Conservation (phyloP, 2,113 vertebrate species). For the Lota lota region DNA sequence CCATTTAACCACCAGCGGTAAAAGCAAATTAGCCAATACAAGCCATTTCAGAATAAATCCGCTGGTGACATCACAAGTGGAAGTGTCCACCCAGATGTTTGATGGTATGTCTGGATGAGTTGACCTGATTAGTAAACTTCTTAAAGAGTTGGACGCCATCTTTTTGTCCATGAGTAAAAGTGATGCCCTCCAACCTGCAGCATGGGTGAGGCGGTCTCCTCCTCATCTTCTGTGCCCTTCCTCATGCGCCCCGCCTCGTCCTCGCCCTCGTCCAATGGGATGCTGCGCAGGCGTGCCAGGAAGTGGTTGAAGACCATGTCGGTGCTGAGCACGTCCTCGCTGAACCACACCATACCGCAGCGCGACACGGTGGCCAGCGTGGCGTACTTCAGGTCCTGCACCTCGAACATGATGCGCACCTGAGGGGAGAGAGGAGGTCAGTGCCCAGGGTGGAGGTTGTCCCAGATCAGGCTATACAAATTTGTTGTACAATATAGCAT, state of each 20-base stretch:
- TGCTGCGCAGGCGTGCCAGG: slow-evolving; percentile 90
- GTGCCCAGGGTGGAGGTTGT: neutral
- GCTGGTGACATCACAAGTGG: no score
- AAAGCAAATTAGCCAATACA: no score
- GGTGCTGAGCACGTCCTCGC: slow-evolving; percentile 95
- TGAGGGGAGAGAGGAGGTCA: slow-evolving; percentile 38
- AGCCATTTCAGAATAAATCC: no score
- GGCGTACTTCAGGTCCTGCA: slow-evolving; percentile 96
- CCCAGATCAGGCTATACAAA: no score
- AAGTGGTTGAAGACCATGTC: slow-evolving; percentile 99
- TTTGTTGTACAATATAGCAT: no score
- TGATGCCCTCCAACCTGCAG: slow-evolving; percentile 80
- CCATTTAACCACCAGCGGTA: no score
- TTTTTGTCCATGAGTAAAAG: no score
- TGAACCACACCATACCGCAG: slow-evolving; percentile 99
- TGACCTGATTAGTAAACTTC: no score
- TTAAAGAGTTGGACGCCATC: no score
- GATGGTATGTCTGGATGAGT: no score
- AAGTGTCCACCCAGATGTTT: no score
- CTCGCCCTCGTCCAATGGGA: slow-evolving; percentile 94
- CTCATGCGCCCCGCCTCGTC: slow-evolving; percentile 92
- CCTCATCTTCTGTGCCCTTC: slow-evolving; percentile 90
- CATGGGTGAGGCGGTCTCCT: slow-evolving; percentile 93
- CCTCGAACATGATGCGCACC: slow-evolving; percentile 98
- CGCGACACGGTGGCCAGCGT: slow-evolving; percentile 96